Conservation (phyloP, 2,797 vertebrate species). For the Oreochromis grahami region DNA sequence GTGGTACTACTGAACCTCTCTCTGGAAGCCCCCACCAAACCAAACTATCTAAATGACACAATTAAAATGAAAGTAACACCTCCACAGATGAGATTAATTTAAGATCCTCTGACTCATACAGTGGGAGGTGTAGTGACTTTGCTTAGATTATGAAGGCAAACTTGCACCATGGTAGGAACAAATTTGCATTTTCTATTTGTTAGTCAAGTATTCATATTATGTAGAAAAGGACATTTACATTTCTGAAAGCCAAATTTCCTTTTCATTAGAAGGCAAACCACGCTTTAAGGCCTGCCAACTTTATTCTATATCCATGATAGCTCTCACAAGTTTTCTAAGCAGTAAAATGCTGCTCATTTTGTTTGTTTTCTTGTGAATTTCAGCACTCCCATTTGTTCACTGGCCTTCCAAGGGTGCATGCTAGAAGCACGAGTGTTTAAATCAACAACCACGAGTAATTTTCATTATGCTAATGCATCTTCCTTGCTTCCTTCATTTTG, state of each 20-base stretch:
- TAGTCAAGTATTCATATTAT: neutral
- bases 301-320: neutral
- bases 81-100: conserved; percentile 1
- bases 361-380: neutral
- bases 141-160: neutral
- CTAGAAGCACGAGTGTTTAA: neutral
- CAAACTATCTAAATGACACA: neutral
- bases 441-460: neutral
- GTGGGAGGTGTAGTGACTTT: conserved; percentile 2
- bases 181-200: neutral
- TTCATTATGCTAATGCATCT: neutral
- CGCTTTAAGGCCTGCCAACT: neutral
- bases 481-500: neutral
- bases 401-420: neutral
- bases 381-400: neutral
- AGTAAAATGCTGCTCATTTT: neutral
- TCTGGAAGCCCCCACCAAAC: neutral
- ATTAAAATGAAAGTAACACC: neutral
- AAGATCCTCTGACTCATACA: conserved; percentile 1
- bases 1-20: neutral
- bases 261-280: neutral
- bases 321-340: neutral
- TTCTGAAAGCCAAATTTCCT: neutral
- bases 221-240: neutral
- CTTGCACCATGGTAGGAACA: neutral